Percentiles rank a stretch among this genome's conserved stretches.
Conservation (phyloP, 1,140 invertebrate genomes). For the Drosophila kepulauana region DNA sequence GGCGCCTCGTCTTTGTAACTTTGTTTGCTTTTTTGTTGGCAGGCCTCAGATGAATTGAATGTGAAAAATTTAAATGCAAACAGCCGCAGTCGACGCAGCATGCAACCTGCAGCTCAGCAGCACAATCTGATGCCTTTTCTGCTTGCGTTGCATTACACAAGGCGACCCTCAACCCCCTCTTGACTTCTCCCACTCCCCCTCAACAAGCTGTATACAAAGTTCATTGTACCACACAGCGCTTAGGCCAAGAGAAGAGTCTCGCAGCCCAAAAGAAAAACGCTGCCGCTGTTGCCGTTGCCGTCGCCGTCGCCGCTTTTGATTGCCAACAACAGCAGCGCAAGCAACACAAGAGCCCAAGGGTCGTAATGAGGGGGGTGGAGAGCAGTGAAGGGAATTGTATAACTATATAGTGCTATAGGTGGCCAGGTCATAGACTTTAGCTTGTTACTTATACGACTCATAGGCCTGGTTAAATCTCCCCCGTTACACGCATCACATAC, state of each 20-base stretch:
- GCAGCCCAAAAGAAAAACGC: slow-evolving; percentile 70
- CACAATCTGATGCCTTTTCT: slow-evolving; percentile 40
- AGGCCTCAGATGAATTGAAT: slow-evolving; percentile 83
- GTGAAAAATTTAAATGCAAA: slow-evolving; percentile 83
- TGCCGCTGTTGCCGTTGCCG: slow-evolving; percentile 63
- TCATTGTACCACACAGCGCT: slow-evolving; percentile 76
- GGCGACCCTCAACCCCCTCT: slow-evolving; percentile 24
- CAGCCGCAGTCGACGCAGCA: slow-evolving; percentile 60
- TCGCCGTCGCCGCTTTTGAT: slow-evolving; percentile 66
- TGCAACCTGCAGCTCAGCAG: slow-evolving; percentile 44
- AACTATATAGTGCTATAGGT: slow-evolving; percentile 46
- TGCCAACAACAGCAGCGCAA: slow-evolving; percentile 52
- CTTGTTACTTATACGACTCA: slow-evolving; percentile 20
- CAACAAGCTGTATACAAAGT: slow-evolving; percentile 53
- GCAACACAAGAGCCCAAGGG: background rate
- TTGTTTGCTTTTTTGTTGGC: slow-evolving; percentile 69
- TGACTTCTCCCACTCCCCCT: background rate
- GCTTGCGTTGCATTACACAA: slow-evolving; percentile 70
- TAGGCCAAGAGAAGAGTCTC: slow-evolving; percentile 63
- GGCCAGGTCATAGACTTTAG: slow-evolving; percentile 47
- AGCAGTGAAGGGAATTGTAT: slow-evolving; percentile 14
- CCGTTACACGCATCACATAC: slow-evolving; percentile 16
- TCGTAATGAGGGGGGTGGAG: background rate
- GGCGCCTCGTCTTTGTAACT: slow-evolving; percentile 68
- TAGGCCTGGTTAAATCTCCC: background rate